A percentile compares a stretch with the other conserved stretches of the same genome.
These are phyloP conservation scores for Colistium nudipinnis DNA, from an alignment of 2,113 vertebrate genomes.

Conservation along the genomic window DNA sequence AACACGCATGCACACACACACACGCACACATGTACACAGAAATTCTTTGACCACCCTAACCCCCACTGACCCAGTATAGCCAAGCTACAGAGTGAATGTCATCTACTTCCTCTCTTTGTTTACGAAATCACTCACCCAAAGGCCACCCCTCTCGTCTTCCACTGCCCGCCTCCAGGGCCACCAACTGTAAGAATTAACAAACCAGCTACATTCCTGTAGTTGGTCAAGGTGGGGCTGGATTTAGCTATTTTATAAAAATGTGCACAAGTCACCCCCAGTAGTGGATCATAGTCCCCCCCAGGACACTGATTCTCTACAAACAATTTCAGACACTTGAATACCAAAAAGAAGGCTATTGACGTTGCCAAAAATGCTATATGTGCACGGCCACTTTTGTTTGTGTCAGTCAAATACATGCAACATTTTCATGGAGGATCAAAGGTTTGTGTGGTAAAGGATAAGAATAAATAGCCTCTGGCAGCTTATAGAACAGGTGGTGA, in stretches of 20 bases:
- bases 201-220: no score
- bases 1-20: conserved; percentile 16
- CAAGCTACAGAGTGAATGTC: conserved; percentile 55
- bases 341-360: no score
- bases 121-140: conserved; percentile 42
- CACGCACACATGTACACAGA: conserved; percentile 41
- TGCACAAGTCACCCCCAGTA: no score
- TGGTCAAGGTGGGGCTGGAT: no score
- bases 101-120: conserved; percentile 66
- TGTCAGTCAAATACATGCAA: neutral
- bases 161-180: conserved; percentile 24
- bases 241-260: no score
- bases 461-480: neutral
- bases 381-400: no score
- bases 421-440: neutral
- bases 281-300: no score
- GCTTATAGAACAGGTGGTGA: neutral
- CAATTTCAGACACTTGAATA: no score
- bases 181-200: conserved; percentile 14
- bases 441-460: neutral
- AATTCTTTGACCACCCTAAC: conserved; percentile 41
- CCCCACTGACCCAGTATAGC: conserved; percentile 54
- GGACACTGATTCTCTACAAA: no score
- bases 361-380: no score
- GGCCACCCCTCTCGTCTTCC: conserved; percentile 30